Evolutionary conservation across 2,888 invertebrate genomes (phyloP), one percentile per base, ranked within the genome.

Genomic region (Molanna angustata): DNA sequence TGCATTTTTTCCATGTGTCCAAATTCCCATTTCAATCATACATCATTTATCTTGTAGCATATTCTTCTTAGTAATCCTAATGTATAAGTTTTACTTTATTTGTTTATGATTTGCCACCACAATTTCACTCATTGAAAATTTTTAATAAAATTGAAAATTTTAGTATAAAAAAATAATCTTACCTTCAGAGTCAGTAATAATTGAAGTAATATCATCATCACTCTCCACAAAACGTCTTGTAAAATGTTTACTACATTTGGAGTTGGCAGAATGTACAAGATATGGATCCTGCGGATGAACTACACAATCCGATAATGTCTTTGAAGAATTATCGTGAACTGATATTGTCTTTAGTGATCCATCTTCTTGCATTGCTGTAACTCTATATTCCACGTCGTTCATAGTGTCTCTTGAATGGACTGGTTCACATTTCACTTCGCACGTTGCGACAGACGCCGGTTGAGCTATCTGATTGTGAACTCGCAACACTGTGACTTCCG

Each of bases 121-220:
- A 16, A 7, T 13, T 22, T 64, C 14, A 31, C 9, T 41, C 9
- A 2, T 31, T 16, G 9, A 4, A 35, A 9, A n/a, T 13, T 35
- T 35, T 27, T 27, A 27, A 11, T 11, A 27, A 7, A 7, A 27
- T 27, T 35, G 13, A 35, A 11, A 35, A 35, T 35, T n/a, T n/a
- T 4, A 35, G 35, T 13, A 13, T 4, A 35, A 35, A 35, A 4
- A 9, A 35, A n/a, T 21, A 7, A 13, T 19, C 22, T 47, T 64
- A 83, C 85, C 86, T 74, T 86, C 86, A 27, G 85, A 83, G 65
- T 86, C 86, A 2, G 86, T 86, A 35, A 83, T 80, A 43, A 85
- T 84, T 0, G 85, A 85, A 17, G 84, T 81, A 60, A 85, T 81
- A 64, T 86, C 85, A 60, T 85, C 85, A 57, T 86, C 86, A 32